Evolutionary conservation across 2,797 vertebrate species (phyloP), one percentile per base, ranked within the genome.

Genomic region (Tachyglossus aculeatus): DNA sequence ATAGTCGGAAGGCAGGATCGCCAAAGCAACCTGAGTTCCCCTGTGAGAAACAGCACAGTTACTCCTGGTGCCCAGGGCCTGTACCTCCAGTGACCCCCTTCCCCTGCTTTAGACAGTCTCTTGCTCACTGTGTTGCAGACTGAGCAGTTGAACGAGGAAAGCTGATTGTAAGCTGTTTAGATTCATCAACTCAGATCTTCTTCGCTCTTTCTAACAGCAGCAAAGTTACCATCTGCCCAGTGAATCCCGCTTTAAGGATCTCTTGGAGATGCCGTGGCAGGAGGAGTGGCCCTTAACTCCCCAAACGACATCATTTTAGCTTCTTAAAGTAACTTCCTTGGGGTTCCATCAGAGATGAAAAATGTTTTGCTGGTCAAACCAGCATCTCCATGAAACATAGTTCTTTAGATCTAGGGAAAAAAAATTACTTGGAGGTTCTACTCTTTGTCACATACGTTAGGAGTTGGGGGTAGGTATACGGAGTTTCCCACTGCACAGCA

Each of bases 1-100:
- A 58, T 51, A 77, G 12, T 43, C 33, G 69, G 68, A 71, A 69
- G 68, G 53, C 78, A 68, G 15, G 45, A 79, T 78, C 64, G 66
- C 71, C 58, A 38, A 39, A 62, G 47, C 38, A 65, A 73, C 77
- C 14, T 55, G 50, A 45, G 10, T 44, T 24, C 64, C 56, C 43
- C 72, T 57, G 48, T 16, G 55, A 72, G 50, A 58, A 84, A 41
- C 39, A 7, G 0, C 34, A 64, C 40, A 65, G n/a, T n/a, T n/a
- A n/a, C n/a, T n/a, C n/a, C n/a, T n/a, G n/a, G n/a, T n/a, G n/a
- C n/a, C n/a, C n/a, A n/a, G n/a, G n/a, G n/a, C n/a, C n/a, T n/a
- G n/a, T n/a, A n/a, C 78, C 57, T 84, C 75, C 64, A 54, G 7
- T n/a, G n/a, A 0, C 45, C 15, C 4, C 15, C 7, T 68, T 11